Base-by-base conservation (phyloP, 2,888 invertebrate species). In the Metopia argyrocephala region DNA sequence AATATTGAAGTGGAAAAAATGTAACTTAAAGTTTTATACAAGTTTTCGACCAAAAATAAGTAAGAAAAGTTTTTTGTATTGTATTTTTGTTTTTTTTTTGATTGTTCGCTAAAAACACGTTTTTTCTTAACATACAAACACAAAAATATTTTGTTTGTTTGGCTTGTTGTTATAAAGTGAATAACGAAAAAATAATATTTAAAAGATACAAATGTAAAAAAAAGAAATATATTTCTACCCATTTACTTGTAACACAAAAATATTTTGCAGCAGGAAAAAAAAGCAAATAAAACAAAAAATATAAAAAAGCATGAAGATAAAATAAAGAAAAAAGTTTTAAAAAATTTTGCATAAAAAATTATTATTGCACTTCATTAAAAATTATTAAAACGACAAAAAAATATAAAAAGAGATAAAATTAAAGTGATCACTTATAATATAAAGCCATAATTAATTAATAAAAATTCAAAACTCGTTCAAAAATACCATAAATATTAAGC, bases 41-140 rank as follows among this genome's bases (percentile, higher is more conserved):
- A 81, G 81, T 76, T 81, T 81, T 45, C 70, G 65, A 69, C 28
- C 46, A 64, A 80, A 76, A 56, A 59, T 54, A 59, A 12, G 3
- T 45, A 57, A 54, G 62, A 79, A 64, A 59, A 66, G 54, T 56
- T 62, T 78, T 70, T 70, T n/a, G n/a, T n/a, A 75, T 68, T 71
- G 71, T 62, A 56, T 31, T 65, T 59, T 61, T 57, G 61, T 78
- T 78, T 71, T 59, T 50, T 56, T 68, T 78, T 78, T 66, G 54
- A 56, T 73, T 78, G 31, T 68, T 38, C 52, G 59, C 64, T 28
- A 52, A 76, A 78, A 78, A 82, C 82, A 79, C 74, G 78, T 81
- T 81, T 81, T 68, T 81, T 65, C 74, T 57, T 66, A 69, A 81
- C 50, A 70, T 81, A 78, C 54, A 76, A 80, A 65, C 79, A 79